These are phyloP conservation scores for Dolichallabes microphthalmus DNA, from an alignment of 2,113 vertebrate species.

Conservation along the genomic window DNA sequence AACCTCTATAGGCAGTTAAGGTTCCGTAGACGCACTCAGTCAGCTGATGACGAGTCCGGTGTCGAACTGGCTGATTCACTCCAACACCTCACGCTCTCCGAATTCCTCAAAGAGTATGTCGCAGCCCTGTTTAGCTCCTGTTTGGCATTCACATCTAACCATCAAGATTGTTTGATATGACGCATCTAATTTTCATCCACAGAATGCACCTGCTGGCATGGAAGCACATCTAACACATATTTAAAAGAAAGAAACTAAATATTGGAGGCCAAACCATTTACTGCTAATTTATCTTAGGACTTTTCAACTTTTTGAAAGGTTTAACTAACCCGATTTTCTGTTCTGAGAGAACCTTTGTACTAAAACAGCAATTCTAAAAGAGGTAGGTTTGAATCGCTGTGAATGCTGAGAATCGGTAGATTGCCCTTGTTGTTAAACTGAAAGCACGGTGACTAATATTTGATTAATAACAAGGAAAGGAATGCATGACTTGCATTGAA, in stretches of 20 bases:
- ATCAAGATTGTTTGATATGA: background rate
- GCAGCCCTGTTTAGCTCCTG: background rate
- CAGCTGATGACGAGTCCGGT: constrained; percentile 73
- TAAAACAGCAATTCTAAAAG: background rate
- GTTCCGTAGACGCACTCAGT: constrained; percentile 74
- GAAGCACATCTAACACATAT: constrained; percentile 22
- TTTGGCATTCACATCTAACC: constrained; percentile 30
- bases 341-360: background rate
- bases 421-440: background rate
- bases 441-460: constrained; percentile 38
- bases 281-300: background rate
- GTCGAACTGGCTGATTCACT: constrained; percentile 73
- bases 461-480: constrained; percentile 21
- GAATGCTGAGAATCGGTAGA: constrained; percentile 32
- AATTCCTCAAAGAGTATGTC: constrained; percentile 83
- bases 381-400: constrained; percentile 33
- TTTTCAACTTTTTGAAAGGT: background rate
- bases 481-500: constrained; percentile 14
- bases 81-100: constrained; percentile 78
- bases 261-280: background rate
- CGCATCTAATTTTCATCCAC: constrained; percentile 15
- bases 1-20: constrained; percentile 72
- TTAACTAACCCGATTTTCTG: constrained; percentile 48
- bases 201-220: constrained; percentile 30
- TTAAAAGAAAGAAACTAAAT: constrained; percentile 13